phyloP scores from a whole-genome alignment of 2,113 vertebrate genomes.

The Lucifuga dentata region DNA sequence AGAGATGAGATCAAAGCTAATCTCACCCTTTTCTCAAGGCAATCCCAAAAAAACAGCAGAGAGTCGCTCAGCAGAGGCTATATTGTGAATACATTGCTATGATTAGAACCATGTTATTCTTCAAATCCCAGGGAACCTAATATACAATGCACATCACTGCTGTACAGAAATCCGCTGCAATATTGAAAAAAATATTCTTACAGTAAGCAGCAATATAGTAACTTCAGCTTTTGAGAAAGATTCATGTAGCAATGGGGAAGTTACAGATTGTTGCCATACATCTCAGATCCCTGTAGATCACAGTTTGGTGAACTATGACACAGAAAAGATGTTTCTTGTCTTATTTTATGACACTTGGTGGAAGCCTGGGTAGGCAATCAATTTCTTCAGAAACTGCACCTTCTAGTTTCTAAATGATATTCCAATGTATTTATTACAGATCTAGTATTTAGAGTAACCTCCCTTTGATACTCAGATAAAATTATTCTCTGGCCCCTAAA shows the following conservation, averaged over 20 bases:
- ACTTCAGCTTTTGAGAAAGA: no score
- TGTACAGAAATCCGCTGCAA: no score
- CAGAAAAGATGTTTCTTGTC: background rate
- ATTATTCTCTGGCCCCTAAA: slow-evolving; percentile 11
- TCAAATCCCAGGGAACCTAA: slow-evolving; percentile 7
- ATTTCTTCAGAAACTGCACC: no score
- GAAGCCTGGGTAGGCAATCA: no score
- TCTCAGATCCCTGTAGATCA: no score
- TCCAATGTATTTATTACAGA: slow-evolving; percentile 12
- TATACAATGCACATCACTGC: slow-evolving; percentile 1
- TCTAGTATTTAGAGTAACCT: slow-evolving; percentile 2
- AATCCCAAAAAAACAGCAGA: slow-evolving; percentile 36
- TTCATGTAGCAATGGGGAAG: no score
- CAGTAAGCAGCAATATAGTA: no score
- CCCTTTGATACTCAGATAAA: slow-evolving; percentile 11
- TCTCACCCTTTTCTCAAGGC: slow-evolving; percentile 52
- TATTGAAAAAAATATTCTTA: no score
- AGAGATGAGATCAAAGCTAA: slow-evolving; percentile 63
- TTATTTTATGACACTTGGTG: background rate
- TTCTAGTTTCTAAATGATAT: background rate
- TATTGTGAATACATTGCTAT: slow-evolving; percentile 36
- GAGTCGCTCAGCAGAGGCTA: slow-evolving; percentile 26
- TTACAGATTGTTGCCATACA: no score
- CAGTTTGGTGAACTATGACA: no score
- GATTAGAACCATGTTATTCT: slow-evolving; percentile 31